Evolutionary conservation across 2,797 vertebrate genomes (phyloP), one percentile per base, ranked within the genome.

Genomic region (Nasua narica): DNA sequence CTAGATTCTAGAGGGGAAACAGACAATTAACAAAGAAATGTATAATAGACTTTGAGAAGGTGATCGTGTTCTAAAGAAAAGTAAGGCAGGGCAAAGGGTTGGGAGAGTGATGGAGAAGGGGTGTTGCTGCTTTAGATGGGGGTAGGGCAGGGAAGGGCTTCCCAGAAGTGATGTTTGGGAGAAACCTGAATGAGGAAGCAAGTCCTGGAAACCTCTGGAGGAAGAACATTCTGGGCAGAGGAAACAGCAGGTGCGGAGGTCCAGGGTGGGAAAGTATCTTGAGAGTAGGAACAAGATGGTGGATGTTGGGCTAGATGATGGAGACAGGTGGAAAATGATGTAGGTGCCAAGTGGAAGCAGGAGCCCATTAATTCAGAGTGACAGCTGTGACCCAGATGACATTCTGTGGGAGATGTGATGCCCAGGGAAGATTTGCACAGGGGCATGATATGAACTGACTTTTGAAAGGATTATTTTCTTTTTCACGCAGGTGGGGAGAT

Each of bases 321-420:
- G 37, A 46, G 48, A 82, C 12, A 15, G 25, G 35, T 1, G 19
- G 25, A 29, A 7, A 35, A 72, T 1, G 67, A 58, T 21, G 5
- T 23, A 16, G 65, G 72, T n/a, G 29, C 67, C 18, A 48, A 46
- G 27, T 2, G 25, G 83, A 74, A 54, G 65, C 13, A 1, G 69
- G 25, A 46, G 18, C 18, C 43, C 13, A 4, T 32, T 37, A 4
- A 7, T 3, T 27, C n/a, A 15, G 67, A 81, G 58, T 27, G 1
- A 32, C 0, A 8, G 7, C 0, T 32, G 78, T 16, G 16, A 35
- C 16, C 29, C 9, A 50, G 81, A 12, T 1, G 21, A n/a, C 35
- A 2, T 16, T 27, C 76, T 27, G 0, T 0, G 27, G 67, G 40
- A 58, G 46, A 23, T 1, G 58, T 19, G 25, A 40, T 0, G 16